Evolutionary conservation across 2,113 vertebrate species (phyloP), one percentile per base, ranked within the genome.

Genomic region (Cranoglanis bouderius): DNA sequence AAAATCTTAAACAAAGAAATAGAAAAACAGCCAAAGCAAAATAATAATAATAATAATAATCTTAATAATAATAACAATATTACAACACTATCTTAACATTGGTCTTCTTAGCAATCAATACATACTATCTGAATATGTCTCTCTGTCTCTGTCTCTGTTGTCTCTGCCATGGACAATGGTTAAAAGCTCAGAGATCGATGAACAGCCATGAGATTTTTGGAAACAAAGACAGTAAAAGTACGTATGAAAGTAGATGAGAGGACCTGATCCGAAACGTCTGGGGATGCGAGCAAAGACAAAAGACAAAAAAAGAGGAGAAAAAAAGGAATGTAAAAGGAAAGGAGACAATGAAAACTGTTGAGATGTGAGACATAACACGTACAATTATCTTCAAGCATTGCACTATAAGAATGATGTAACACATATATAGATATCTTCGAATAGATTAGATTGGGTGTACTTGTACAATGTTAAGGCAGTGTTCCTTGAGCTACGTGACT

Each of bases 241-340:
- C 81, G 85, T 78, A 51, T 87, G 89, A 91, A 88, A 85, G 93
- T 85, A 91, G 89, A 87, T 51, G 92, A 87, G 82, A 87, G 81
- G 89, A 85, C 91, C 90, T 89, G 92, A 88, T 91, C 91, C 90
- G 91, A 87, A 19, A 91, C 46, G 40, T 63, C 65, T 46, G 82
- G 85, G 55, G 35, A 82, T 93, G 93, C 94, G 92, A 88, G 90
- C 88, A 94, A 92, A 90, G 35, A 70, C 88, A 93, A 94, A 94
- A 95, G 7, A 83, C 49, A 82, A 85, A 51, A 40, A 88, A 94
- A 94, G 90, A 94, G 5, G 51, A 55, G 85, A 83, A 49, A 35
- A 38, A 53, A 89, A 59, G 88, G 85, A 88, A 91, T 88, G 89
- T 91, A 93, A 93, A 84, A 92, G 80, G 87, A 84, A 85, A 90